Conservation (phyloP, 2,113 vertebrate species). For the Acanthochromis polyacanthus region DNA sequence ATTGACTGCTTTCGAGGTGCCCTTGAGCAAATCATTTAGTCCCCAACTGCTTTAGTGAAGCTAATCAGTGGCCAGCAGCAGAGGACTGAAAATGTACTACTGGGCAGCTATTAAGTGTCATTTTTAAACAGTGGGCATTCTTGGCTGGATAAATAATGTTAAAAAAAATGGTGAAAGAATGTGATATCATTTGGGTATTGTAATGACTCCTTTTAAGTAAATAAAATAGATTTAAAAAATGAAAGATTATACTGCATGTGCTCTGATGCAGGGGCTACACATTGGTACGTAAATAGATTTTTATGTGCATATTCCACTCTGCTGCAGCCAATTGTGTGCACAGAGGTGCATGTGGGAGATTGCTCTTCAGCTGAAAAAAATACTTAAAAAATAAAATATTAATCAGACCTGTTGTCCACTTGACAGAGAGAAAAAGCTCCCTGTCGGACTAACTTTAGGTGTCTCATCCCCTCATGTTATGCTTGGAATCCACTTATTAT, state of each 20-base stretch:
- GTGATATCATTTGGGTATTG: slow-evolving; percentile 1
- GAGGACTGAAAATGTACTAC: slow-evolving; percentile 12
- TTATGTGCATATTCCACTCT: slow-evolving; percentile 4
- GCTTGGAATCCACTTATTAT: slow-evolving; percentile 12
- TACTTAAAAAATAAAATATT: too few relatives aligned
- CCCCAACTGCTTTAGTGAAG: slow-evolving; percentile 27
- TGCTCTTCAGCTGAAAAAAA: slow-evolving; percentile 17
- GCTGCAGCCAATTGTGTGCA: slow-evolving; percentile 4
- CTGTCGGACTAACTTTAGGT: neutral
- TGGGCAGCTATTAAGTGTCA: neutral
- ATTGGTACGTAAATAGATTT: slow-evolving; percentile 8
- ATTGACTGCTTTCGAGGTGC: slow-evolving; percentile 34
- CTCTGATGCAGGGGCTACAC: slow-evolving; percentile 17
- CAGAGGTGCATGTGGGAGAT: neutral
- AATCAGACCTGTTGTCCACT: neutral
- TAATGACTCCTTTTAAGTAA: neutral
- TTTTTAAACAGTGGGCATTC: neutral
- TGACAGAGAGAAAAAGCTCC: slow-evolving; percentile 4
- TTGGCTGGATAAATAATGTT: neutral
- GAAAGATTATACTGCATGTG: slow-evolving; percentile 6
- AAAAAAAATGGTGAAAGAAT: neutral
- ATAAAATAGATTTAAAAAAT: slow-evolving; percentile 9
- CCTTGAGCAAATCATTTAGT: slow-evolving; percentile 57
- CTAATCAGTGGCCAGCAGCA: slow-evolving; percentile 45
- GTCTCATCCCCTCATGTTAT: neutral